A percentile compares a stretch with the other conserved stretches of the same genome.
Conservation (phyloP, 2,113 vertebrate species). For the Athene cunicularia region DNA sequence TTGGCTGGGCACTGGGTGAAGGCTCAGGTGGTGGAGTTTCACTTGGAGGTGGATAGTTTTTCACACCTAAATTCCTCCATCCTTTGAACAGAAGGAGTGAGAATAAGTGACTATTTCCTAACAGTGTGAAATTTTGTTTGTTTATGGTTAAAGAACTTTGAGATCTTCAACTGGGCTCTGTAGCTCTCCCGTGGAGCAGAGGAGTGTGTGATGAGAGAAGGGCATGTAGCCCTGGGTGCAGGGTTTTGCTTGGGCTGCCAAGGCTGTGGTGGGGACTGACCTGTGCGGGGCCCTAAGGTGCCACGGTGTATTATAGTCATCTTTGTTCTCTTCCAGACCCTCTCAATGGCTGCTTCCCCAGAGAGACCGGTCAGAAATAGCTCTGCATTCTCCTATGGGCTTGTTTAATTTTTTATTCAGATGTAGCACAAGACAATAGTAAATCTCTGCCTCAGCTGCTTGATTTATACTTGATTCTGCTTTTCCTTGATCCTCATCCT, state of each 20-base stretch:
- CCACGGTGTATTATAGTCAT: not conserved
- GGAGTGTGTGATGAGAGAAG: rapidly evolving
- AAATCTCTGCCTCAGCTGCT: not conserved
- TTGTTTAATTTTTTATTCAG: not conserved
- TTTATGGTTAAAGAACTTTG: not conserved
- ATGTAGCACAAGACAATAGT: not conserved
- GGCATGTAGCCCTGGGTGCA: not conserved
- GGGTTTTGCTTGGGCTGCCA: not conserved
- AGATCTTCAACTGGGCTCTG: not conserved
- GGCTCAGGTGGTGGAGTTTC: not conserved
- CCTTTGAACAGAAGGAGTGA: not conserved
- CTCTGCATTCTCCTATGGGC: not conserved
- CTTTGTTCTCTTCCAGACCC: not conserved
- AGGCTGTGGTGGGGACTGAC: not conserved
- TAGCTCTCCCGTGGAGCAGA: not conserved
- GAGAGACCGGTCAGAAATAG: not conserved
- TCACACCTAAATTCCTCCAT: not conserved
- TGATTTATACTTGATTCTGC: not conserved
- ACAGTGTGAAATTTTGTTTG: not conserved
- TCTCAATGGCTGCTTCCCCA: not conserved
- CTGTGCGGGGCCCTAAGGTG: not conserved
- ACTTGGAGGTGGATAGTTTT: not conserved
- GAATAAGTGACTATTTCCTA: not conserved
- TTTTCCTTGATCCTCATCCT: not conserved
- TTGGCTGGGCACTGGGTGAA: not conserved